Evolutionary conservation across 2,113 vertebrate species (phyloP).

Genomic region (Solea senegalensis): DNA sequence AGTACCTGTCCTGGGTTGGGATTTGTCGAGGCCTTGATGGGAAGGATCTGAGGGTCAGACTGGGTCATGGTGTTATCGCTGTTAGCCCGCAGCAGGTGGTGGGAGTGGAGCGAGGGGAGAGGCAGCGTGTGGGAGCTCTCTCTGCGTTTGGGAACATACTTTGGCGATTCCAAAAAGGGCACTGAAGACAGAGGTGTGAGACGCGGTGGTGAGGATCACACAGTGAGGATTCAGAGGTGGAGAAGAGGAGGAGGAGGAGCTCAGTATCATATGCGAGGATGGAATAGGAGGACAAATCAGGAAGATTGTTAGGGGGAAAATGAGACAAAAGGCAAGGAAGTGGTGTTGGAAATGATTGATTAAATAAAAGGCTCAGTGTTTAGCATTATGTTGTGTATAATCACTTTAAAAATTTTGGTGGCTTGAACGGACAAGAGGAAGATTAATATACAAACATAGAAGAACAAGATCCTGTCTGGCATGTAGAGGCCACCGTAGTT

Average conservation of each 20-base stretch:
- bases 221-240: constrained; percentile 2
- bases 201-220: background rate
- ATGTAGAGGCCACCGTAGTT: too few relatives aligned
- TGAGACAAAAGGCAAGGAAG: constrained; percentile 14
- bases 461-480: too few relatives aligned
- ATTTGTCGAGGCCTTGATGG: constrained; percentile 72
- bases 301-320: constrained; percentile 8
- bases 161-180: constrained; percentile 91
- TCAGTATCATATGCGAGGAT: constrained; percentile 7
- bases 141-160: constrained; percentile 84
- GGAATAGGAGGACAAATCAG: constrained; percentile 18
- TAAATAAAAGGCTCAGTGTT: background rate
- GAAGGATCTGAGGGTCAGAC: constrained; percentile 83
- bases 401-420: too few relatives aligned
- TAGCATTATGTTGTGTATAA: too few relatives aligned
- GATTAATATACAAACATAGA: too few relatives aligned
- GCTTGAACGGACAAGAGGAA: too few relatives aligned
- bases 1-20: constrained; percentile 74
- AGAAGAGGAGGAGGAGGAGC: background rate
- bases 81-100: constrained; percentile 88
- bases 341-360: constrained; percentile 4
- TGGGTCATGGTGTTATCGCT: constrained; percentile 90
- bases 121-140: constrained; percentile 83
- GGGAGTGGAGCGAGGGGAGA: constrained; percentile 73
- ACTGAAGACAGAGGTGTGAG: constrained; percentile 71